phyloP scores from a whole-genome alignment of 2,888 invertebrate species.

The Hirudinaria manillensis region DNA sequence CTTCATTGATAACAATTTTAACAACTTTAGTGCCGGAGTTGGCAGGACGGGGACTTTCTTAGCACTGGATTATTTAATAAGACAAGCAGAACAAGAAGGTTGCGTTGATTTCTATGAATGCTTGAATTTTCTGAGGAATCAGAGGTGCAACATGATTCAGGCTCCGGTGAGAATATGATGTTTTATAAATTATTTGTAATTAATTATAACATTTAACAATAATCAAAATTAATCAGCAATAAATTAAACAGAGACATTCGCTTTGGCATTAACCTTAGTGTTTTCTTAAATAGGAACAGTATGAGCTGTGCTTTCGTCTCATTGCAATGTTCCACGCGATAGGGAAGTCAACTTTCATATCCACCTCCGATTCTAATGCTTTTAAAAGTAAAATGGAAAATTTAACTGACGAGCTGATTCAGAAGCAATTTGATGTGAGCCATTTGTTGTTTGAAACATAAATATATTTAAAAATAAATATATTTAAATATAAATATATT shows the following conservation, averaged over 20 bases:
- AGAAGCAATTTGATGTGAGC: conserved; percentile 8
- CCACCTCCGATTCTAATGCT: background rate
- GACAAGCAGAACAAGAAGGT: background rate
- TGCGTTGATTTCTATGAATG: background rate
- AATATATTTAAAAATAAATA: background rate
- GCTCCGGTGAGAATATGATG: background rate
- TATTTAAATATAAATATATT: background rate
- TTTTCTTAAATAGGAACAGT: background rate
- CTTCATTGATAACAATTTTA: background rate
- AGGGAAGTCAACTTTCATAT: background rate
- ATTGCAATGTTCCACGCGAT: background rate
- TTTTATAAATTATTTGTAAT: conserved; percentile 5
- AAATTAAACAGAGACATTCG: no score
- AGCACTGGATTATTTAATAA: conserved; percentile 10
- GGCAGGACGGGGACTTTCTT: background rate
- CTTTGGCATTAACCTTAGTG: background rate
- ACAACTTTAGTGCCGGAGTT: background rate
- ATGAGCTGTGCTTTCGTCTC: background rate
- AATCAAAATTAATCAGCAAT: no score
- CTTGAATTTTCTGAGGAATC: background rate
- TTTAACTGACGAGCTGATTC: background rate
- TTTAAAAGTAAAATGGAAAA: background rate
- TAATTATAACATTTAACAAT: background rate
- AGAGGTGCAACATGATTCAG: background rate
- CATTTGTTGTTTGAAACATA: background rate